These are phyloP conservation scores for Amphibalanus amphitrite DNA, from an alignment of 1,140 invertebrate species.

Conservation along the genomic window DNA sequence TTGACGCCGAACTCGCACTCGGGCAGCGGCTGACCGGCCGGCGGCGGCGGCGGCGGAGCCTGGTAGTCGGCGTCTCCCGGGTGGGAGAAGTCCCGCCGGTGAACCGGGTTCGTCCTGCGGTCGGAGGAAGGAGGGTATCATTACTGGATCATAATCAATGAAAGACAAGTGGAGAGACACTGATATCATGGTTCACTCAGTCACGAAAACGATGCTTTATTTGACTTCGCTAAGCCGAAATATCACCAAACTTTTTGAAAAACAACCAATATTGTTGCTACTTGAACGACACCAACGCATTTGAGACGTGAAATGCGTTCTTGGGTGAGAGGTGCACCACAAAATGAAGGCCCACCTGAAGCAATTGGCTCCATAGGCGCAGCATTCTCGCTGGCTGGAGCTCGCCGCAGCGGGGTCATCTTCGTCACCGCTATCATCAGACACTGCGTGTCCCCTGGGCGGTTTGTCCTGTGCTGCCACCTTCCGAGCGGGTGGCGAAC, in stretches of 20 bases:
- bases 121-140: too few species aligned
- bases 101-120: slow-evolving; percentile 26
- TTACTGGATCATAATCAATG: too few species aligned
- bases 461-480: not conserved
- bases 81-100: slow-evolving; percentile 25
- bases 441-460: not conserved
- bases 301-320: too few species aligned
- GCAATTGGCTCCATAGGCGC: not conserved
- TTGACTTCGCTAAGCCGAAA: too few species aligned
- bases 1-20: slow-evolving; percentile 32
- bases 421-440: not conserved
- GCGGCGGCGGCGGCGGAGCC: slow-evolving; percentile 15
- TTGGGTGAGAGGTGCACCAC: too few species aligned
- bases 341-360: not conserved
- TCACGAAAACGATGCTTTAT: too few species aligned
- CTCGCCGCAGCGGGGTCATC: not conserved
- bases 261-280: too few species aligned
- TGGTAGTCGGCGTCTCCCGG: slow-evolving; percentile 34
- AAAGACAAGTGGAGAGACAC: too few species aligned
- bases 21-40: slow-evolving; percentile 28
- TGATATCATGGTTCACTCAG: too few species aligned
- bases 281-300: too few species aligned
- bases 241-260: too few species aligned
- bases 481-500: not conserved
- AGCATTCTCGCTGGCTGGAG: not conserved